Conservation (phyloP, 2,797 vertebrate genomes). For the Lacerta viridis region DNA sequence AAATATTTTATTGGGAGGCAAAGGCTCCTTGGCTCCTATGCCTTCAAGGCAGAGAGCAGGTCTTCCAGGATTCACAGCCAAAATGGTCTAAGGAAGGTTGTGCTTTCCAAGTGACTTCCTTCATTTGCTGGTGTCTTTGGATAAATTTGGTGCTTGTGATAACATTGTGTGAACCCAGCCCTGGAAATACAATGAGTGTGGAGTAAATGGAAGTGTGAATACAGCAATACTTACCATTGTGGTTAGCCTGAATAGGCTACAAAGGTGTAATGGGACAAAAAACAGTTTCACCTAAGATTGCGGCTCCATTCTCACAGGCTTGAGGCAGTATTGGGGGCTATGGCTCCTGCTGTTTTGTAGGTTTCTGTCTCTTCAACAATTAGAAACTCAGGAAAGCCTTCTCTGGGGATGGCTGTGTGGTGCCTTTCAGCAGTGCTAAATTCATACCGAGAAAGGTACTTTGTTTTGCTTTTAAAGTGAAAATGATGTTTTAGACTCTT, state of each 20-base stretch:
- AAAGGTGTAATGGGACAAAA: background rate
- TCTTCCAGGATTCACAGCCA: too few species aligned
- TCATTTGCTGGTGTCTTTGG: too few species aligned
- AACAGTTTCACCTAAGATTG: background rate
- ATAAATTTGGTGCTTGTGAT: too few species aligned
- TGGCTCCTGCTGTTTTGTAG: background rate
- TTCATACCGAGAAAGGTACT: background rate
- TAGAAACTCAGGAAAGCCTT: background rate
- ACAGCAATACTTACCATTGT: background rate
- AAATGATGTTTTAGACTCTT: slow-evolving; percentile 22
- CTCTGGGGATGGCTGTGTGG: background rate
- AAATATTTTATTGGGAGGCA: too few species aligned
- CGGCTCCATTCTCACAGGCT: background rate
- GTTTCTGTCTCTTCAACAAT: slow-evolving; percentile 2
- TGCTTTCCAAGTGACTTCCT: too few species aligned
- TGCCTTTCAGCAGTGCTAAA: slow-evolving; percentile 8
- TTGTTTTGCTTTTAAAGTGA: slow-evolving; percentile 14
- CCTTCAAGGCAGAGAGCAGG: too few species aligned
- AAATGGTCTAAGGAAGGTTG: too few species aligned
- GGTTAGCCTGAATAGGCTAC: background rate
- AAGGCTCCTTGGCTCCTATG: too few species aligned
- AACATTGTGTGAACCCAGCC: too few species aligned
- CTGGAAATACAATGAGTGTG: too few species aligned
- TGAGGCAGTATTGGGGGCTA: background rate
- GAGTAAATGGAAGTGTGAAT: too few species aligned